phyloP scores from a whole-genome alignment of 2,797 vertebrate genomes.

The Margarornis squamiger region DNA sequence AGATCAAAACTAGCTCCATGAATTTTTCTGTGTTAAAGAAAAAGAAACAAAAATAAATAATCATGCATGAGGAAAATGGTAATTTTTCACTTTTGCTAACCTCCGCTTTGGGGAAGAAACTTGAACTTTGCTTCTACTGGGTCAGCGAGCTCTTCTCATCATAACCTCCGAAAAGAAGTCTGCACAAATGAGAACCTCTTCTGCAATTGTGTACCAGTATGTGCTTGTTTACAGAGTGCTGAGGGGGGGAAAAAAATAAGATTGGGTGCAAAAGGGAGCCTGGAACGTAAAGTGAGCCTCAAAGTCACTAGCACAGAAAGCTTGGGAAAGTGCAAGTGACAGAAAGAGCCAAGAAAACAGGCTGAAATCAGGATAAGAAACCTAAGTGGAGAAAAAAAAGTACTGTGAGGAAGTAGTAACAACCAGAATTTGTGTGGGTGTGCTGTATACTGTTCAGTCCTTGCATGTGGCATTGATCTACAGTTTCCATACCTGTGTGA shows the following conservation, averaged over 20 bases:
- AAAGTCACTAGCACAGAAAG: neutral
- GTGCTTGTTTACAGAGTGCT: neutral
- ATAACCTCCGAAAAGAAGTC: neutral
- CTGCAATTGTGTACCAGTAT: neutral
- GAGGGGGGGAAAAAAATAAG: neutral
- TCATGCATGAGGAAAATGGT: neutral
- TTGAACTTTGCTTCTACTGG: neutral
- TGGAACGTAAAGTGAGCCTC: neutral
- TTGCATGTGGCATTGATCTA: neutral
- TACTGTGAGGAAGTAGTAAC: neutral
- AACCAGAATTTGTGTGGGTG: neutral
- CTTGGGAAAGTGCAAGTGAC: neutral
- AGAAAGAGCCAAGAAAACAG: neutral
- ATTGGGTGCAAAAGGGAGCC: neutral
- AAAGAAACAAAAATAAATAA: accelerated
- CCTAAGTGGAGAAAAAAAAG: neutral
- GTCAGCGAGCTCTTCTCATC: neutral
- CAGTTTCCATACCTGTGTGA: neutral
- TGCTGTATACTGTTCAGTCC: neutral
- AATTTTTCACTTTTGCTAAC: neutral
- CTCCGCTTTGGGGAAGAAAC: neutral
- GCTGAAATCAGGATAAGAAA: neutral
- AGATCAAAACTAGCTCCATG: neutral
- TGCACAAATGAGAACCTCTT: neutral
- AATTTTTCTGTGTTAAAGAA: neutral